Conservation (phyloP, 2,797 vertebrate species). For the Acomys russatus region DNA sequence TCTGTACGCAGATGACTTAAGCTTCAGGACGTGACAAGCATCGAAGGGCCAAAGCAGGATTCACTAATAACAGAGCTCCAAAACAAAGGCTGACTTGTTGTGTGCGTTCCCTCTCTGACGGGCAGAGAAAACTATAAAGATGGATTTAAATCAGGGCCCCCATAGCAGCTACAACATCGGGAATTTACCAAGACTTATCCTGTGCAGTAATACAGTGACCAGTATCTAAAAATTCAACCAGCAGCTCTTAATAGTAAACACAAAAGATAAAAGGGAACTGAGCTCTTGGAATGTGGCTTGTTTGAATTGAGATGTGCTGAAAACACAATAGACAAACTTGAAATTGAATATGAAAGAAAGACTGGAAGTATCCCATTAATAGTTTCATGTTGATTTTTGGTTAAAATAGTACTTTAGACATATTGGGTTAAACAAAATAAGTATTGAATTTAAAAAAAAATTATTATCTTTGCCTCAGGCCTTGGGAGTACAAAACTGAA, state of each 20-base stretch:
- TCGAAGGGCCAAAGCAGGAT: not conserved
- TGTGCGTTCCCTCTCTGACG: not conserved
- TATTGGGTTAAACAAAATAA: not conserved
- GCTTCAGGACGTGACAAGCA: conserved; percentile 49
- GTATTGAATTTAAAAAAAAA: not conserved
- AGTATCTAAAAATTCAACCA: not conserved
- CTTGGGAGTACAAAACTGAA: conserved; percentile 13
- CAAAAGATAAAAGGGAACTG: not conserved
- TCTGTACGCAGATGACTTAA: conserved; percentile 38
- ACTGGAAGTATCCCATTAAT: not conserved
- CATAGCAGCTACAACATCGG: not conserved
- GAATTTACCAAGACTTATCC: not conserved
- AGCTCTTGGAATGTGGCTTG: not conserved
- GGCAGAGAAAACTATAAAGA: not conserved
- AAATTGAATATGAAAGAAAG: conserved; percentile 12
- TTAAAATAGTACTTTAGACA: not conserved
- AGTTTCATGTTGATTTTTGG: not conserved
- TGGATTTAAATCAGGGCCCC: not conserved
- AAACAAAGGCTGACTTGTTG: not conserved
- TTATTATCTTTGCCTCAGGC: not conserved
- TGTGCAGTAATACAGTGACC: not conserved
- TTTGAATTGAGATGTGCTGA: not conserved
- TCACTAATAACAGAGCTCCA: not conserved
- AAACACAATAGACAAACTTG: not conserved
- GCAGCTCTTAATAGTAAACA: not conserved